Evolutionary conservation across 2,113 vertebrate species (phyloP).

Genomic region (Corapipo altera): DNA sequence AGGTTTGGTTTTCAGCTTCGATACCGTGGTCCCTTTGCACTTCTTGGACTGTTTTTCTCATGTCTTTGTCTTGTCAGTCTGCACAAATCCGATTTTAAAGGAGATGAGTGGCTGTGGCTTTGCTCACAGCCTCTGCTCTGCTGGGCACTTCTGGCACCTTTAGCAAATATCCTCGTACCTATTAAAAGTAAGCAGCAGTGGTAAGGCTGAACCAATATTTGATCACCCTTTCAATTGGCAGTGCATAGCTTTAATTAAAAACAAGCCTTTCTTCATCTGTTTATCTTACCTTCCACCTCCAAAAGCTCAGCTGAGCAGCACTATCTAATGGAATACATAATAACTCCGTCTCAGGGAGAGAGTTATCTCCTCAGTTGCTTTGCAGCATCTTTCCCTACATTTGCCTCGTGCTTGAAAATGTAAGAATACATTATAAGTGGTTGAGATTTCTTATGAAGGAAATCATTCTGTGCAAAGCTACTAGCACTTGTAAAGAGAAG

Average conservation of each 20-base stretch:
- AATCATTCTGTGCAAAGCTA: not conserved
- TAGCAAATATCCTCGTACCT: not conserved
- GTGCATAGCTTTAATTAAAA: conserved; percentile 1
- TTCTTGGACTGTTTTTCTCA: not conserved
- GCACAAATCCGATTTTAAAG: not conserved
- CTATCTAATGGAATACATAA: not conserved
- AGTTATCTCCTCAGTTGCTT: not conserved
- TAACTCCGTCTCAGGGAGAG: not conserved
- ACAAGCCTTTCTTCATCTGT: not conserved
- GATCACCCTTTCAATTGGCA: not conserved
- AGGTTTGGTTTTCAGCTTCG: not conserved
- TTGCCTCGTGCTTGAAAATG: not conserved
- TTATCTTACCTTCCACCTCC: not conserved
- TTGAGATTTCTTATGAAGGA: not conserved
- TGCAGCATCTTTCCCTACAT: not conserved
- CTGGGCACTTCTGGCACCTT: not conserved
- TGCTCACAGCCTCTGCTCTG: not conserved
- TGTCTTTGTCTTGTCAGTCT: not conserved
- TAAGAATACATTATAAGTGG: not conserved
- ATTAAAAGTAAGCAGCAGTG: not conserved
- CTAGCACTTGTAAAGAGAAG: not conserved
- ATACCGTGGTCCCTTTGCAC: not conserved
- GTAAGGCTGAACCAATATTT: conserved; percentile 2
- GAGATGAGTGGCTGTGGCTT: not conserved
- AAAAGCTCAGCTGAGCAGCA: conserved; percentile 9